A percentile compares a stretch with the other conserved stretches of the same genome.
These are phyloP conservation scores for Seriola dumerili DNA, from an alignment of 2,113 vertebrate species.

Conservation along the genomic window DNA sequence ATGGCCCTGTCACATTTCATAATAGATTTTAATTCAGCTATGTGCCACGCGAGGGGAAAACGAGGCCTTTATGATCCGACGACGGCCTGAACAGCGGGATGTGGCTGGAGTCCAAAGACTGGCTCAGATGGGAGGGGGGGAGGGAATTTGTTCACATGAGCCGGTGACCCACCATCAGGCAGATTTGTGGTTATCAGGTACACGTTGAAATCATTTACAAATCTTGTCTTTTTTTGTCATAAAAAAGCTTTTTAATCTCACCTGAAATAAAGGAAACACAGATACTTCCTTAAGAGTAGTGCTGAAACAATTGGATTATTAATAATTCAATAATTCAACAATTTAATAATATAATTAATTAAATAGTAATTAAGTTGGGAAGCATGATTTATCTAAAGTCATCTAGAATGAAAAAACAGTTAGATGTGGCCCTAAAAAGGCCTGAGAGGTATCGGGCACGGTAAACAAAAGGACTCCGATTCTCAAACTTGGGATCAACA, in stretches of 20 bases:
- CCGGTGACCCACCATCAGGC: constrained; percentile 1
- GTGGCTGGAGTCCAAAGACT: constrained; percentile 52
- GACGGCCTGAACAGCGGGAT: constrained; percentile 2
- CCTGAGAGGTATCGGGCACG: neutral
- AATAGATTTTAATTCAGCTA: constrained; percentile 81
- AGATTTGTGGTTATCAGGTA: neutral
- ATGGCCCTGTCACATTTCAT: constrained; percentile 79
- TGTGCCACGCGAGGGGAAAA: constrained; percentile 57
- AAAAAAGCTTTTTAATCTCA: neutral
- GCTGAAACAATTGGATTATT: neutral
- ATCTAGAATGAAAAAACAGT: too few species aligned
- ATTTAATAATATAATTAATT: too few species aligned
- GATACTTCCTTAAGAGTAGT: neutral
- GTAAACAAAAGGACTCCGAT: neutral
- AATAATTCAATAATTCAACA: too few species aligned
- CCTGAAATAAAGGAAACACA: neutral
- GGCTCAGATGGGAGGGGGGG: constrained; percentile 3
- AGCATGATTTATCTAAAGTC: too few species aligned
- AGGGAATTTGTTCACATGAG: constrained; percentile 9
- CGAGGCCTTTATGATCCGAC: constrained; percentile 42
- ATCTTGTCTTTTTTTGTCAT: neutral
- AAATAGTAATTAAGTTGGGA: neutral
- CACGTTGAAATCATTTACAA: neutral
- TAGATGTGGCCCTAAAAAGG: neutral
- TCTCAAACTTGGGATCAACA: neutral